These are phyloP conservation scores for Apamea epomidion DNA, from an alignment of 2,888 invertebrate genomes.

Conservation along the genomic window DNA sequence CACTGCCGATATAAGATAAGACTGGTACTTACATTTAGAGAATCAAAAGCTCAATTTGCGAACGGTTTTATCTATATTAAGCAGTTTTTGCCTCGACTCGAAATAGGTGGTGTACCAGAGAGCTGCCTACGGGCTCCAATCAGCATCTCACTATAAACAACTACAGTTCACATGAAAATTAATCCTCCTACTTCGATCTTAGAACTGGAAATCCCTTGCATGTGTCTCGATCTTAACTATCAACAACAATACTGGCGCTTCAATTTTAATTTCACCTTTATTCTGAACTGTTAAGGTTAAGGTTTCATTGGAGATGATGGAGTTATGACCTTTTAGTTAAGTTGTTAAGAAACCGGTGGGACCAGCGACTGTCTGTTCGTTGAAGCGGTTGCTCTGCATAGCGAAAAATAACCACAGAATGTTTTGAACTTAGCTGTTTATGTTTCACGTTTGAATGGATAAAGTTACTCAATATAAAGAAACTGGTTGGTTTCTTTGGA, in stretches of 20 bases:
- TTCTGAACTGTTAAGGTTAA: constrained; percentile 43
- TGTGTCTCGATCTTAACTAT: constrained; percentile 4
- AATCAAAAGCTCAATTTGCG: constrained; percentile 71
- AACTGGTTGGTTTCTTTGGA: constrained; percentile 10
- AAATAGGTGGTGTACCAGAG: constrained; percentile 73
- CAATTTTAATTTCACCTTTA: constrained; percentile 26
- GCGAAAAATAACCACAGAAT: constrained; percentile 81
- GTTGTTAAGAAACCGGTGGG: constrained; percentile 78
- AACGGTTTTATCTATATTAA: constrained; percentile 53
- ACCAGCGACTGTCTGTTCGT: constrained; percentile 82
- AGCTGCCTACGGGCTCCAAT: constrained; percentile 77
- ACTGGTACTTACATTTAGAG: constrained; percentile 54
- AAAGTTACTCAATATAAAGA: constrained; percentile 16
- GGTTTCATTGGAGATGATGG: constrained; percentile 44
- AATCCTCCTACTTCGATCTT: constrained; percentile 58
- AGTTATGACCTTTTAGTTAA: constrained; percentile 66
- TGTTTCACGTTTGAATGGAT: constrained; percentile 28
- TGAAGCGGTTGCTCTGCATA: constrained; percentile 77
- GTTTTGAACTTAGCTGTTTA: constrained; percentile 71
- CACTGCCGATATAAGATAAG: not conserved
- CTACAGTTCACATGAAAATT: constrained; percentile 59
- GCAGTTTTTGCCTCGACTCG: constrained; percentile 72
- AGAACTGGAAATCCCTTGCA: constrained; percentile 65
- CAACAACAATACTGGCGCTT: constrained; percentile 14
- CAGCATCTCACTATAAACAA: constrained; percentile 64